A percentile compares a stretch with the other conserved stretches of the same genome.
These are phyloP conservation scores for Distichodus sexfasciatus DNA, from an alignment of 2,797 vertebrate species.

Conservation along the genomic window DNA sequence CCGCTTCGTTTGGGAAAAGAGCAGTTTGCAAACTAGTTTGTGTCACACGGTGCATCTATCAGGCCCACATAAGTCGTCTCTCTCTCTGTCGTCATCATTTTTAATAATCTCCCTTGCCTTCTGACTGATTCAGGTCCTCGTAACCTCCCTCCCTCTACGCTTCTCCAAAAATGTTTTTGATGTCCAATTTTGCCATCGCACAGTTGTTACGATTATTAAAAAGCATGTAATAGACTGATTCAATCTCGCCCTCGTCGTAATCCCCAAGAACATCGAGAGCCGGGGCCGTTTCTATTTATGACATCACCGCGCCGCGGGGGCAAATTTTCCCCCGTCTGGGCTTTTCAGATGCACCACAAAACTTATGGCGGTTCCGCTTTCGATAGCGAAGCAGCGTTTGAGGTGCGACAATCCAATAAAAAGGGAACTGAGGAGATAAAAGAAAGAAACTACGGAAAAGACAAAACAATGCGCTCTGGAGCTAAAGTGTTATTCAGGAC, in stretches of 20 bases:
- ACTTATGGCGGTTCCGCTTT: too few species aligned
- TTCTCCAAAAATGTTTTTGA: conserved; percentile 5
- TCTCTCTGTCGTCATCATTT: conserved; percentile 28
- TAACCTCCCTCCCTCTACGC: conserved; percentile 6
- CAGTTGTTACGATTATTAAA: conserved; percentile 37
- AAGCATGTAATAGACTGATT: conserved; percentile 39
- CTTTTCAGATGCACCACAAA: neutral
- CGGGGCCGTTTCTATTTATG: conserved; percentile 13
- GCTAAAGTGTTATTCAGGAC: too few species aligned
- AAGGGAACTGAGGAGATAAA: neutral
- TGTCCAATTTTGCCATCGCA: conserved; percentile 30
- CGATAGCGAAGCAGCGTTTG: too few species aligned
- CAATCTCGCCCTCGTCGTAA: conserved; percentile 31
- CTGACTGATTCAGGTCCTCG: neutral
- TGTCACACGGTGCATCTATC: conserved; percentile 3
- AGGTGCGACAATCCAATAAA: conserved; percentile 16
- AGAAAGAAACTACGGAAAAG: too few species aligned
- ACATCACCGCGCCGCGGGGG: conserved; percentile 17
- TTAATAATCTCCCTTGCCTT: conserved; percentile 22
- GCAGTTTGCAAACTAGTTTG: conserved; percentile 22
- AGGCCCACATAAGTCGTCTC: neutral
- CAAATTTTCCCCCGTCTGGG: conserved; percentile 1
- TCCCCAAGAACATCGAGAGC: conserved; percentile 18
- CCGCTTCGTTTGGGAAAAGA: neutral
- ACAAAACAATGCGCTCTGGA: too few species aligned